Conservation (phyloP, 2,113 vertebrate genomes). For the Pogona vitticeps region DNA sequence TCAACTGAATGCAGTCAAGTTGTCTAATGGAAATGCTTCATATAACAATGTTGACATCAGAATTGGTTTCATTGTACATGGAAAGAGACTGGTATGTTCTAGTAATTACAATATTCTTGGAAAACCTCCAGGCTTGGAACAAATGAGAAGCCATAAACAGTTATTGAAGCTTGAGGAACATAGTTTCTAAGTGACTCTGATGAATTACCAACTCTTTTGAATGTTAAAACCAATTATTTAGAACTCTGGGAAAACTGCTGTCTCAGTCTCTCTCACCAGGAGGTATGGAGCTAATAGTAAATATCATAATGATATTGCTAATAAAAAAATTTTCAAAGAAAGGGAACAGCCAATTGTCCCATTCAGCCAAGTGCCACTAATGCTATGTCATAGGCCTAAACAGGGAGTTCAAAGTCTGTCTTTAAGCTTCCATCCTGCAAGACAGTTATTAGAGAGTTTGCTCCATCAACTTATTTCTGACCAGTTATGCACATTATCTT, state of each 20-base stretch:
- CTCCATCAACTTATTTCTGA: background rate
- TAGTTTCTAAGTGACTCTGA: slow-evolving; percentile 24
- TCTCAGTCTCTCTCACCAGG: background rate
- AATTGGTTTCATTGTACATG: background rate
- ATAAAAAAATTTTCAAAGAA: background rate
- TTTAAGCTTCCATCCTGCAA: background rate
- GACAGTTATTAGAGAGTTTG: background rate
- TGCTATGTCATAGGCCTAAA: background rate
- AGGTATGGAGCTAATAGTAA: background rate
- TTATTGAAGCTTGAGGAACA: background rate
- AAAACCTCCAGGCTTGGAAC: background rate
- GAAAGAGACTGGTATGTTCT: background rate
- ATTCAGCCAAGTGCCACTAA: background rate
- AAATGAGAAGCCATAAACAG: background rate
- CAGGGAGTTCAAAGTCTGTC: background rate
- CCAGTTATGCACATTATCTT: background rate
- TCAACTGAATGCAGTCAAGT: background rate
- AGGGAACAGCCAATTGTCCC: background rate
- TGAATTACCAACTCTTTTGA: slow-evolving; percentile 26
- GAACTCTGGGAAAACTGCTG: background rate
- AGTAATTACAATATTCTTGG: background rate
- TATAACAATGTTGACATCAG: background rate
- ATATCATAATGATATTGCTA: background rate
- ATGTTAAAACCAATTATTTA: slow-evolving; percentile 32
- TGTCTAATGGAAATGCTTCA: background rate